Evolutionary conservation across 2,113 vertebrate genomes (phyloP).

Genomic region (Spea multiplicata): DNA sequence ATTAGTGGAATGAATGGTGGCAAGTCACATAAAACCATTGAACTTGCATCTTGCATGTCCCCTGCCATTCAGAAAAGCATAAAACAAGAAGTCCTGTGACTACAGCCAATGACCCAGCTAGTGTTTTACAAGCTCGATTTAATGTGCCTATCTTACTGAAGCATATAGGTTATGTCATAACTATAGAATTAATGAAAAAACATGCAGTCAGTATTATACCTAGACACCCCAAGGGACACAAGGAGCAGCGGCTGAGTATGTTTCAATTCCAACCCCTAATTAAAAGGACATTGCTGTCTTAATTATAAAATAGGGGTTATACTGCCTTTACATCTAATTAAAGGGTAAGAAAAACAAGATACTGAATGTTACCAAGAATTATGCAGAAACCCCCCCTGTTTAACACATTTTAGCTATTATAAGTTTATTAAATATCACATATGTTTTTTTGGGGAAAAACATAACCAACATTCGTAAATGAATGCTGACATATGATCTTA

Average conservation of each 20-base stretch:
- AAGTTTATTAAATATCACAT: too few relatives aligned
- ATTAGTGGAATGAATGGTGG: conserved; percentile 9
- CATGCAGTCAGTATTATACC: neutral
- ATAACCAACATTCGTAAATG: too few relatives aligned
- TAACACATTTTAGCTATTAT: too few relatives aligned
- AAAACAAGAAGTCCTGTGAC: conserved; percentile 17
- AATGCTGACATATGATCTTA: too few relatives aligned
- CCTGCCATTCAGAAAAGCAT: conserved; percentile 11
- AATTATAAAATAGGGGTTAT: conserved; percentile 16
- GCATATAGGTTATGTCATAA: conserved; percentile 18
- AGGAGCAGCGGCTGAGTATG: conserved; percentile 16
- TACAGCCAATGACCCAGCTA: conserved; percentile 26
- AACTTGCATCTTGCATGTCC: conserved; percentile 11
- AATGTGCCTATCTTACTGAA: conserved; percentile 20
- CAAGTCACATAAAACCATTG: conserved; percentile 14
- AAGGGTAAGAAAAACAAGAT: neutral
- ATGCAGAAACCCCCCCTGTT: neutral
- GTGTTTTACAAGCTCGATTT: conserved; percentile 24
- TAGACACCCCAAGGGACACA: conserved; percentile 7
- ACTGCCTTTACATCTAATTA: conserved; percentile 15
- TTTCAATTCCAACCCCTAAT: conserved; percentile 15
- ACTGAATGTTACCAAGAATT: neutral
- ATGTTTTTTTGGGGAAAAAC: too few relatives aligned
- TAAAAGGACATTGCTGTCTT: conserved; percentile 25
- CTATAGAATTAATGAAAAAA: neutral